Base-by-base conservation (phyloP, 2,888 invertebrate species). In the Bellardia bayeri region DNA sequence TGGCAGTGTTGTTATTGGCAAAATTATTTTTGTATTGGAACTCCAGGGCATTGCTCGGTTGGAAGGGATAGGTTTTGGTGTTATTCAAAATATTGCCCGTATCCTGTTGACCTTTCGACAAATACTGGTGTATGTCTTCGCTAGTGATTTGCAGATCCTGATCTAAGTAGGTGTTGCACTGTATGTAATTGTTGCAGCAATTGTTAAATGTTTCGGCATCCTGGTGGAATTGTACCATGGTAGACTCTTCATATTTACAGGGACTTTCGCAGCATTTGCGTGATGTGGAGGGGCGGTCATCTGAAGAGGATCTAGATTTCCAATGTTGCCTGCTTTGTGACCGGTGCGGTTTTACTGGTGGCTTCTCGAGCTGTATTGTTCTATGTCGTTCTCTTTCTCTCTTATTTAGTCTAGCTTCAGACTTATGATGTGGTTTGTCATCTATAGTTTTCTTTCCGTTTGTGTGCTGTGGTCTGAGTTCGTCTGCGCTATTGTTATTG, bases 1-100 rank as follows among this genome's bases (percentile, higher is more conserved):
- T 88, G 82, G 85, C 79, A 78, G 87, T 86, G 74, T 89, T 89
- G 69, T 91, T 91, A 71, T 91, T 91, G 85, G 92, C 92, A 86
- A 93, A 93, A 87, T 94, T 93, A 81, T 93, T 93, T 89, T 93
- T 94, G 86, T 93, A 94, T 89, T 93, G 93, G 63, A 93, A 93
- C 89, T 94, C 93, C 68, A 93, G 89, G 2, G 93, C 93, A 68
- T 93, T 93, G 89, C 92, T 92, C 0, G 94, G 93, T 86, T 93
- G 93, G 82, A 93, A 93, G 8, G 93, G 93, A 88, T 93, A 93
- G 85, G 91, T 93, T 88, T 93, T 93, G 63, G 92, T 92, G 71
- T 93, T 93, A 89, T 93, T 93, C 8, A 93, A 90, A 11, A 94
- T 90, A 81, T 93, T 92, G 30, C 92, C 92, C 5, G 90, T 86